These are phyloP conservation scores for Chaetorhynchus papuensis DNA, from an alignment of 2,113 vertebrate species.

Conservation along the genomic window DNA sequence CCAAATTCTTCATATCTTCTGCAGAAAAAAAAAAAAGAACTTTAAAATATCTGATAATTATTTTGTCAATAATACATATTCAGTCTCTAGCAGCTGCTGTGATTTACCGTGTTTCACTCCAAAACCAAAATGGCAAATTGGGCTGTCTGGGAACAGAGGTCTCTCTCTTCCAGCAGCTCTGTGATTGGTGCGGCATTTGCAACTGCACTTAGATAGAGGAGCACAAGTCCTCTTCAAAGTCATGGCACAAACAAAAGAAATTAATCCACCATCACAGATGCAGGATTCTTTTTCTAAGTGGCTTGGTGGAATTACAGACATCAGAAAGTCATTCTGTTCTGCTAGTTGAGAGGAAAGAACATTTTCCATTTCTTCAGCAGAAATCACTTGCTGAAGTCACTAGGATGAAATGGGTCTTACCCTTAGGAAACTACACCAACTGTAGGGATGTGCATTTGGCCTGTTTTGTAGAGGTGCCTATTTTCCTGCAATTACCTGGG, in stretches of 20 bases:
- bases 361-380: not conserved
- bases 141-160: not conserved
- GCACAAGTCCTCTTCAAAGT: not conserved
- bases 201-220: not conserved
- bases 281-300: slow-evolving; percentile 3
- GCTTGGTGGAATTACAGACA: not conserved
- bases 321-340: not conserved
- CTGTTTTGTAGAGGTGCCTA: not conserved
- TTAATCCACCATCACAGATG: not conserved
- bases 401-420: not conserved
- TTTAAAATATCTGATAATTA: not conserved
- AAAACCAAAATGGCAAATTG: not conserved
- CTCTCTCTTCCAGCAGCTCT: not conserved
- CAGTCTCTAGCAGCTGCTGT: not conserved
- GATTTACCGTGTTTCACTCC: not conserved
- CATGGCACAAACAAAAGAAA: not conserved
- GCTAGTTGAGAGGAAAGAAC: not conserved
- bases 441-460: not conserved
- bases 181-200: not conserved
- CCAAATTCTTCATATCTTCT: not conserved
- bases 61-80: not conserved
- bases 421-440: not conserved
- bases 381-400: not conserved
- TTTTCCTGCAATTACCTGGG: not conserved
- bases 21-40: too few relatives aligned